Base-by-base conservation (phyloP, 2,888 invertebrate species). In the Disparrhopalites patrizii region DNA sequence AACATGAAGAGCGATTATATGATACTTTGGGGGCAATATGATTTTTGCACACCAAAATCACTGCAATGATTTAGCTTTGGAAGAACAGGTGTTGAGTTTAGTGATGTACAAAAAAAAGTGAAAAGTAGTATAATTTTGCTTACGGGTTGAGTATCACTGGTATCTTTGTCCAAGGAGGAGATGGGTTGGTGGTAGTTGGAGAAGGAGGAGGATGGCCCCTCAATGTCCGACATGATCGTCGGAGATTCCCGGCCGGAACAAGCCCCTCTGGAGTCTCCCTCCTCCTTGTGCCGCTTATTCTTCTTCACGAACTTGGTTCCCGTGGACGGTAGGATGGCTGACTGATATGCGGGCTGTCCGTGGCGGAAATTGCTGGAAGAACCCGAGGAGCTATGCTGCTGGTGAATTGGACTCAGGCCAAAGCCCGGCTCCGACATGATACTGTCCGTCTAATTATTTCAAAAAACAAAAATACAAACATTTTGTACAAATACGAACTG, bases 301-400 rank as follows among this genome's bases (percentile, higher is more conserved):
- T 55, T 67, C 68, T 62, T 69, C 65, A 52, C 69, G 60, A 50
- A 30, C 36, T 65, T 65, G 7, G 28, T 40, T 20, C 65, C 47
- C 7, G 62, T 56, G 13, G 73, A 70, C 57, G 71, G 69, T 30
- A 73, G 40, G 38, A 73, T 73, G 55, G 75, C 75, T 18, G 73
- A 73, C 62, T 73, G 73, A 68, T 75, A 75, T 62, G 72, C 70
- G 27, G 75, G 75, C 66, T 73, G 74, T 55, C 75, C 73, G 58
- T 62, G 72, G 31, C 72, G 71, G 51, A 75, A 75, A 55, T 75
- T 71, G 55, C 66, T 70, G 33, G 69, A 5, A 20, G 33, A 68
- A 56, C 69, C 70, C n/a, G n/a, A n/a, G n/a, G n/a, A n/a, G n/a
- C n/a, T n/a, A n/a, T n/a, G n/a, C 10, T 66, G 33, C 61, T 18